Conservation (phyloP, 2,888 invertebrate genomes). For the Pomacea canaliculata region DNA sequence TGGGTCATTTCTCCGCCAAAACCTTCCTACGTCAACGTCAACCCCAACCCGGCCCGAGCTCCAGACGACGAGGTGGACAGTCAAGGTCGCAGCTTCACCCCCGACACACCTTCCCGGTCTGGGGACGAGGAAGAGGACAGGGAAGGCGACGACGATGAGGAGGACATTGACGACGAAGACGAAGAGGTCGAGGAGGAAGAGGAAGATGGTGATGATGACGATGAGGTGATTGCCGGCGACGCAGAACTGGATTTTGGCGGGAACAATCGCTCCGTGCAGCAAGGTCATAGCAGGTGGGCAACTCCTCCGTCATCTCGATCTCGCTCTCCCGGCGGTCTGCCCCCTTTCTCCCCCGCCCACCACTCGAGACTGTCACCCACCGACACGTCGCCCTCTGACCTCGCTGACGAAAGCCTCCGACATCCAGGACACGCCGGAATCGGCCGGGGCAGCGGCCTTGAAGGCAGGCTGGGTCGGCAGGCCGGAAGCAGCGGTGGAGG, state of each 20-base stretch:
- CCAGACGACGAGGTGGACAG: constrained; percentile 39
- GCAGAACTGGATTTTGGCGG: constrained; percentile 47
- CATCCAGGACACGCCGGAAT: no score
- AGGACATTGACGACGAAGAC: constrained; percentile 2
- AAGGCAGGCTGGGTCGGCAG: no score
- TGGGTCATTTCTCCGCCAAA: constrained; percentile 24
- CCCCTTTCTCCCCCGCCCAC: constrained; percentile 9
- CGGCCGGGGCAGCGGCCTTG: no score
- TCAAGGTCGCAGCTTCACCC: constrained; percentile 32
- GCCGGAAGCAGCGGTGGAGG: constrained; percentile 40
- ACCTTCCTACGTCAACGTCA: constrained; percentile 27
- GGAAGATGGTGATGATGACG: constrained; percentile 9
- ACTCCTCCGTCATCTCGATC: not conserved
- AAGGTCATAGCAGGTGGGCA: not conserved
- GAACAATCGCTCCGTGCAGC: constrained; percentile 28
- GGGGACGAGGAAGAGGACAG: constrained; percentile 41
- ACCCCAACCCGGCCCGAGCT: constrained; percentile 14
- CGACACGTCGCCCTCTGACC: constrained; percentile 60
- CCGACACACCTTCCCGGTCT: constrained; percentile 48
- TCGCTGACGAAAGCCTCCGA: constrained; percentile 45
- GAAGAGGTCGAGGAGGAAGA: constrained; percentile 6
- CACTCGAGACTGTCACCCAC: constrained; percentile 39
- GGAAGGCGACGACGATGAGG: constrained; percentile 8
- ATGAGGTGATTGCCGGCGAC: not conserved
- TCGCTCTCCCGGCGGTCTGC: constrained; percentile 6